Conservation (phyloP, 2,113 vertebrate species). For the Dinomys branickii region DNA sequence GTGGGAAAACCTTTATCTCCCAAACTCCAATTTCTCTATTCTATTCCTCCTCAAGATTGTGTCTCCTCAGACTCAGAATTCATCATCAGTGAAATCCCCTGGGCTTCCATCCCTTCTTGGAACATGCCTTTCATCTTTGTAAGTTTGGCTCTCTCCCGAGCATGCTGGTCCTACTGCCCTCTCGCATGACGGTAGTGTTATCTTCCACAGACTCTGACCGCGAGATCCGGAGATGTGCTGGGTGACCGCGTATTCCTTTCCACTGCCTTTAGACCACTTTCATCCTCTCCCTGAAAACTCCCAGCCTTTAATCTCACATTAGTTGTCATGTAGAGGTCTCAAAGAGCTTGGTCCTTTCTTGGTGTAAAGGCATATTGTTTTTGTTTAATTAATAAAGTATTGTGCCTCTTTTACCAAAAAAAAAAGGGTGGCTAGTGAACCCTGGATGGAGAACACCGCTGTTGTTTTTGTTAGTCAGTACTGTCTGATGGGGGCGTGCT, state of each 20-base stretch:
- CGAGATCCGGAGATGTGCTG: background rate
- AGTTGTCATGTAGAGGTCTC: background rate
- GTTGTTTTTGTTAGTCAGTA: background rate
- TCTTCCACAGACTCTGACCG: background rate
- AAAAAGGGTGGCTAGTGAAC: background rate
- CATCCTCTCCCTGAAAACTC: background rate
- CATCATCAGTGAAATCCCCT: background rate
- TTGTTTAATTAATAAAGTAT: background rate
- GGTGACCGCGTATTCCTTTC: background rate
- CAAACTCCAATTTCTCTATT: background rate
- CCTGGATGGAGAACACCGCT: background rate
- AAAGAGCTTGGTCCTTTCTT: background rate
- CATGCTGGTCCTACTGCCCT: background rate
- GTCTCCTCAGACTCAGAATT: constrained; percentile 15
- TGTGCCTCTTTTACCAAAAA: background rate
- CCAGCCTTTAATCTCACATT: background rate
- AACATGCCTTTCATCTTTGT: background rate
- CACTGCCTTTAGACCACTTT: constrained; percentile 19
- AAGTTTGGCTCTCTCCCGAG: background rate
- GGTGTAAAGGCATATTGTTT: background rate
- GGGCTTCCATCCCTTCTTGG: background rate
- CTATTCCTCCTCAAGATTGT: background rate
- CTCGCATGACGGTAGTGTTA: background rate
- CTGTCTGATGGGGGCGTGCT: background rate
- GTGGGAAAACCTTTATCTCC: background rate